A percentile compares a stretch with the other conserved stretches of the same genome.
Evolutionary conservation across 2,113 vertebrate species (phyloP).

Genomic region (Salminus brasiliensis): DNA sequence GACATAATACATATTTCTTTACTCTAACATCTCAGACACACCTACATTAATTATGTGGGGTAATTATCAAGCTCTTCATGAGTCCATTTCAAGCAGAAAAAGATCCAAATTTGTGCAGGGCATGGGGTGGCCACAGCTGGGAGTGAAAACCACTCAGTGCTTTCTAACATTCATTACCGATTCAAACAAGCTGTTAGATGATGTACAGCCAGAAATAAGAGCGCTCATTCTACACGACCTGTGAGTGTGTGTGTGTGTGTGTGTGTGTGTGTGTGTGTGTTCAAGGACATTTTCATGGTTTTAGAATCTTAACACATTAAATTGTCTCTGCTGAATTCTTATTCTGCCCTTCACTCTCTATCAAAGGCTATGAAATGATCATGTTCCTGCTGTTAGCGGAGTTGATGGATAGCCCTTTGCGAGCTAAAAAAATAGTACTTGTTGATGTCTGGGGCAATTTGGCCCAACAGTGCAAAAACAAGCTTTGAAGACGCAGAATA

Average conservation of each 20-base stretch:
- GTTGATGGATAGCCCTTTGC: not conserved
- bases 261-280: not conserved
- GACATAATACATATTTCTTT: too few species aligned
- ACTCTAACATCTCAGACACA: not conserved
- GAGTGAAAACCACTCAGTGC: not conserved
- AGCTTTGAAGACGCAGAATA: too few species aligned
- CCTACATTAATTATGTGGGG: not conserved
- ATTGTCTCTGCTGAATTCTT: not conserved
- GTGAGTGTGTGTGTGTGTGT: too few species aligned
- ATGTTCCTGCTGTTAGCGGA: not conserved
- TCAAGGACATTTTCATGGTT: not conserved
- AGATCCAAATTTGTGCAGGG: not conserved
- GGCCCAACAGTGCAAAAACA: too few species aligned
- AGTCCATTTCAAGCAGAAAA: not conserved
- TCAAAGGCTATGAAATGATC: not conserved
- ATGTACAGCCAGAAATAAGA: not conserved
- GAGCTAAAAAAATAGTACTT: not conserved
- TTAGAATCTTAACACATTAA: not conserved
- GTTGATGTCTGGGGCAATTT: not conserved
- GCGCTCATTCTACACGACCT: not conserved
- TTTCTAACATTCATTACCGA: not conserved
- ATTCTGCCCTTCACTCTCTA: not conserved
- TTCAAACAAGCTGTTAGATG: not conserved
- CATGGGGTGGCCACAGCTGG: not conserved
- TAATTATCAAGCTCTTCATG: not conserved